These are phyloP conservation scores for Leptodactylus fallax DNA, from an alignment of 2,797 vertebrate genomes.

Conservation along the genomic window DNA sequence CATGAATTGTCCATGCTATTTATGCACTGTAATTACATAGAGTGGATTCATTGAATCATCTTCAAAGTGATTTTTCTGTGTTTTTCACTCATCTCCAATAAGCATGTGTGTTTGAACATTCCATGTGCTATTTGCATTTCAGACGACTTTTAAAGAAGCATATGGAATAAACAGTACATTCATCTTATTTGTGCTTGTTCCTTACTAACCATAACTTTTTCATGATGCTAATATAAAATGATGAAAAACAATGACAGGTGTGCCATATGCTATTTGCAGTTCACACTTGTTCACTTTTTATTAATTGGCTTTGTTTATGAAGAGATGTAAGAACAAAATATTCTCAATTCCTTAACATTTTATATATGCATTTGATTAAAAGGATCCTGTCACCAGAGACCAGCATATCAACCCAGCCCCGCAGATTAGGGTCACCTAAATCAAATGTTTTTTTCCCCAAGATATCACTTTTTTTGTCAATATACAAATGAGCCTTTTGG, in stretches of 20 bases:
- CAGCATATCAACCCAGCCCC: too few species aligned
- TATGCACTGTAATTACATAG: not conserved
- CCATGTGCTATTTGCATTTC: not conserved
- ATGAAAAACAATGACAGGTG: conserved; percentile 4
- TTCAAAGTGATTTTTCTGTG: not conserved
- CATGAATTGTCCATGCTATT: not conserved
- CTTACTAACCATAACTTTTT: not conserved
- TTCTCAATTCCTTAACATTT: too few species aligned
- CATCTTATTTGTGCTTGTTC: not conserved
- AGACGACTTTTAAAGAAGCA: not conserved
- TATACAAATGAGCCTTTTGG: too few species aligned
- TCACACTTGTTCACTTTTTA: not conserved
- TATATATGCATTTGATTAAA: too few species aligned
- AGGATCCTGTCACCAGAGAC: too few species aligned
- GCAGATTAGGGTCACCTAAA: too few species aligned
- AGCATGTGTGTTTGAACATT: not conserved
- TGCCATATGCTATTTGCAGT: not conserved
- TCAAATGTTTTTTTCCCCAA: too few species aligned
- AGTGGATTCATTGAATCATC: too few species aligned
- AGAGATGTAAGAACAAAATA: not conserved
- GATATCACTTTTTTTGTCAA: too few species aligned
- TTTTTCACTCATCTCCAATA: not conserved
- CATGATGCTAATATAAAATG: not conserved
- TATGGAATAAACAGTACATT: not conserved
- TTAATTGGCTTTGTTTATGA: not conserved